Evolutionary conservation across 2,888 invertebrate genomes (phyloP).

Genomic region (Eutolmus rufibarbis): DNA sequence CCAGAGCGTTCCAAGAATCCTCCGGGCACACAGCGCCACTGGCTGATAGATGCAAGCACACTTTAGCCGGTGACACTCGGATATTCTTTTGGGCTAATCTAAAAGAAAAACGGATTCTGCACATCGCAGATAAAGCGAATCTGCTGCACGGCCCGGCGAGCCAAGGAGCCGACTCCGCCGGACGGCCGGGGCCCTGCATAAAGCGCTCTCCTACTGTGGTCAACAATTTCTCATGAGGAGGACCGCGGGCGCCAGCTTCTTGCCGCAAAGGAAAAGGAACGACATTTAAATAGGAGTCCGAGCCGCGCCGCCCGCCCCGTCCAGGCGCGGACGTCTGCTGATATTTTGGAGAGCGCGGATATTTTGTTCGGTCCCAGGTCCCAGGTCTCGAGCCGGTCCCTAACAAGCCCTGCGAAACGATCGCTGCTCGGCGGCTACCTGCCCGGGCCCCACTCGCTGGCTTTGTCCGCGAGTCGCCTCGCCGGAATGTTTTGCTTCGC

Average conservation of each 20-base stretch:
- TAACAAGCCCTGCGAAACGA: constrained; percentile 6
- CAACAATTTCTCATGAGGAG: constrained; percentile 41
- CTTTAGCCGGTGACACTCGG: neutral
- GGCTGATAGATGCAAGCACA: neutral
- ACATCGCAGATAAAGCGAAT: neutral
- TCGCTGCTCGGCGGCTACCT: neutral
- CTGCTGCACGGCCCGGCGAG: neutral
- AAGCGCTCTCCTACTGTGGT: constrained; percentile 43
- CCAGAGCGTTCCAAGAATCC: neutral
- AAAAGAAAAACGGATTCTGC: constrained; percentile 21
- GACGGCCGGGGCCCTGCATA: neutral
- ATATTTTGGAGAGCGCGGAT: neutral
- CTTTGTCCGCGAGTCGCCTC: neutral
- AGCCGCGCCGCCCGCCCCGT: neutral
- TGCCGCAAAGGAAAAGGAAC: constrained; percentile 37
- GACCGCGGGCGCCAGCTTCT: constrained; percentile 44
- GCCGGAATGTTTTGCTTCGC: constrained; percentile 4
- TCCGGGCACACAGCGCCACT: neutral
- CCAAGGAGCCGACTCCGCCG: neutral
- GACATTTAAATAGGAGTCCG: constrained; percentile 45
- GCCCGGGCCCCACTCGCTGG: neutral
- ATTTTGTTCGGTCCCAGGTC: neutral
- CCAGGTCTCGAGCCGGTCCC: neutral
- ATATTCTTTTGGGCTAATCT: constrained; percentile 27
- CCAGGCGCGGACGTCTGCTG: neutral